Base-by-base conservation (phyloP, 2,113 vertebrate genomes). In the Agapornis roseicollis region DNA sequence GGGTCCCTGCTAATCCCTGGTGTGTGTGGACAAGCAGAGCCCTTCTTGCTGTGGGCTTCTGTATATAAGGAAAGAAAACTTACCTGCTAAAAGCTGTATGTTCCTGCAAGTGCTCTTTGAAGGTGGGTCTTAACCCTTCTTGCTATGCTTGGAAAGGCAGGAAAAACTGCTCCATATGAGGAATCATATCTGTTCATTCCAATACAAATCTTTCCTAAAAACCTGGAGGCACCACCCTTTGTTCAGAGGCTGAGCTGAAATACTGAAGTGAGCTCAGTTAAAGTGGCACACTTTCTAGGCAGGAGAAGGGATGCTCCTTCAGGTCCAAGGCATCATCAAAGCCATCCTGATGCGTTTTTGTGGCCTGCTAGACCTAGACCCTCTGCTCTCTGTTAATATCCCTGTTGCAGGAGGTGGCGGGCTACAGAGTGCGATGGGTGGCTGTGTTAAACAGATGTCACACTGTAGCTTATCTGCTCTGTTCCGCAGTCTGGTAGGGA, bases 361-460 rank as follows among this genome's bases (percentile, higher is more conserved):
- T 55, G 82, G 8, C 46, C 15, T 52, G 63, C 24, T 44, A 18
- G 56, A n/a, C 41, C 24, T 44, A 18, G 56, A n/a, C 41, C 11
- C 4, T 69, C 18, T n/a, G 29, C 44, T 41, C 39, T 0, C 24
- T 64, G 52, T 11, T 20, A 14, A 0, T 53, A 8, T 39, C 33
- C 20, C 24, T 0, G 2, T 5, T 1, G 5, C 42, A 76, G 61
- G 65, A 39, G 50, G 12, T 25, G n/a, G 27, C 16, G 56, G 37
- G 39, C 52, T 11, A 7, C 39, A 6, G 52, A 24, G 44, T 0
- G 6, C 13, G 37, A 68, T 11, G 18, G 56, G 55, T 3, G 11
- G 31, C 72, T 27, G 52, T 4, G 39, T 25, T 41, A 22, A 82
- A 25, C 91, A 86, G 93, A 96, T 92, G 88, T 85, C 84, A 5